Evolutionary conservation across 2,888 invertebrate species (phyloP), one percentile per base, ranked within the genome.

Genomic region (Stramonita haemastoma): DNA sequence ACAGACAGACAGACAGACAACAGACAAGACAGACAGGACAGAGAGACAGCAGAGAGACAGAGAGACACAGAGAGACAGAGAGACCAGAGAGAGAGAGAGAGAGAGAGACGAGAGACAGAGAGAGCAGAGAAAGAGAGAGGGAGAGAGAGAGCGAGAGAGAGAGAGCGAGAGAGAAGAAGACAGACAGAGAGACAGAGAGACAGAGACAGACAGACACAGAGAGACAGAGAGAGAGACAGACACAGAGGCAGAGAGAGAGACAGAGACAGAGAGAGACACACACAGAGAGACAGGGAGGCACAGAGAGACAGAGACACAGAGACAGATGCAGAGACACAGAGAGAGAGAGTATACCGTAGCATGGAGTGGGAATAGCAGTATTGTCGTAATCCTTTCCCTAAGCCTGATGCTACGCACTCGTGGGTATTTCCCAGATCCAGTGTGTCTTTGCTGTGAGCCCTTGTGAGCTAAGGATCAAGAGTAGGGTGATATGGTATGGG

Each of bases 141-240:
- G 66, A 66, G 13, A 13, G 13, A 66, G 66, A 66, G 66, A 66
- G 66, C 2, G 66, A 66, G 66, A 66, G 66, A 66, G 66, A 81
- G 32, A 81, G 36, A 81, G 81, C 5, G 81, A 81, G 81, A 81
- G 36, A 34, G 81, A 36, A 15, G 15, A 19, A 81, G 32, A 32
- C 8, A 81, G 81, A 81, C 6, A 81, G 81, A 81, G 81, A 81
- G 81, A 81, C 5, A 34, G 81, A 81, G 34, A 36, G 15, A 81
- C 8, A 34, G 81, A 81, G 36, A 36, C 8, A 81, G 36, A 36
- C 8, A 81, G 2, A 36, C 8, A 81, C 8, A 81, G 34, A 81
- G 66, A 66, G 66, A 66, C 6, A 2, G 66, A 66, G 66, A 66
- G 66, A 66, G 66, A 66, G 13, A 66, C 6, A 66, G 66, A 66